These are phyloP conservation scores for Suillia variegata DNA, from an alignment of 2,888 invertebrate species.

Conservation along the genomic window DNA sequence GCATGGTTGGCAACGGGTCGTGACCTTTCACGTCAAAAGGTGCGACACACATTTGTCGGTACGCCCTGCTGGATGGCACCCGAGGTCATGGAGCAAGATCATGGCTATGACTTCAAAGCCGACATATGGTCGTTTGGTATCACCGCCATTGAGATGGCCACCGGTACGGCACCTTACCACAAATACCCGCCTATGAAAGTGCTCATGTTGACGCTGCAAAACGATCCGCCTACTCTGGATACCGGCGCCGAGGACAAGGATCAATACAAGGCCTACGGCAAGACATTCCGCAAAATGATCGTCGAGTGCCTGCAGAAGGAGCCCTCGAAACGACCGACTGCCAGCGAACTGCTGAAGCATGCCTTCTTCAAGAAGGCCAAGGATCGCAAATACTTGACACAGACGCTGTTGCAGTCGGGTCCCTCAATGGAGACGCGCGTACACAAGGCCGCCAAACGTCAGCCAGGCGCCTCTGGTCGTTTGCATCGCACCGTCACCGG, in stretches of 20 bases:
- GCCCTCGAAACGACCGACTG: slow-evolving; percentile 91
- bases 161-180: slow-evolving; percentile 97
- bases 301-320: slow-evolving; percentile 96
- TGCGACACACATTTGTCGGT: slow-evolving; percentile 97
- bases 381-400: slow-evolving; percentile 85
- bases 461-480: slow-evolving; percentile 84
- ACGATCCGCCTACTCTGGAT: slow-evolving; percentile 96
- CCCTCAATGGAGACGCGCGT: slow-evolving; percentile 90
- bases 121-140: slow-evolving; percentile 78
- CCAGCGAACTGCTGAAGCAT: slow-evolving; percentile 93
- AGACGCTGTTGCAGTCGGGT: slow-evolving; percentile 82
- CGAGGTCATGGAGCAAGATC: slow-evolving; percentile 98
- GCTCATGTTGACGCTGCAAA: slow-evolving; percentile 95
- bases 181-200: slow-evolving; percentile 99
- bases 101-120: slow-evolving; percentile 98
- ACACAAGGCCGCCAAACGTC: slow-evolving; percentile 80
- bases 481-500: slow-evolving; percentile 94
- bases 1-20: slow-evolving; percentile 96
- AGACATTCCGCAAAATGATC: slow-evolving; percentile 96
- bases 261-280: slow-evolving; percentile 97
- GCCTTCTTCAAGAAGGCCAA: slow-evolving; percentile 98
- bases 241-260: slow-evolving; percentile 95
- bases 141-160: slow-evolving; percentile 98
- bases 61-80: slow-evolving; percentile 99
- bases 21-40: slow-evolving; percentile 91